Evolutionary conservation across 2,113 vertebrate genomes (phyloP), one percentile per base, ranked within the genome.

Genomic region (Marmota monax): DNA sequence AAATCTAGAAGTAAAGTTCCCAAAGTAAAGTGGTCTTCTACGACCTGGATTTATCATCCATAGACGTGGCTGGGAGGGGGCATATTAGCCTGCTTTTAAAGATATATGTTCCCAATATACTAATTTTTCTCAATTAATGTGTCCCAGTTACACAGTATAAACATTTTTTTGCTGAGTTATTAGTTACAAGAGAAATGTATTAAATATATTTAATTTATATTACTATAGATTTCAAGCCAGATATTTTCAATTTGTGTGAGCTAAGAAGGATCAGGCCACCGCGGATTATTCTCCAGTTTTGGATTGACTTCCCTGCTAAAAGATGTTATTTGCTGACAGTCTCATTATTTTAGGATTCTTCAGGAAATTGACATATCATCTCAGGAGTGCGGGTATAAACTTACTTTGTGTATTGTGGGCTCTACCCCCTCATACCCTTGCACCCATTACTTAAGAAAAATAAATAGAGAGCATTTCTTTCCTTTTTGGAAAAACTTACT

Each of bases 261-360:
- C 98, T 99, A 98, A 0, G 12, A 97, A 98, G 95, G 94, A 97
- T 98, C 98, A 98, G 98, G 99, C 98, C 98, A 98, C 99, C 98
- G 99, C 98, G 99, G 98, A 99, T 99, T 99, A 99, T 99, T 99
- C 98, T 98, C 97, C 98, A 98, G 98, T 98, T 88, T 98, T 98
- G 98, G 99, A 99, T 99, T 99, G 99, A 99, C 99, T 98, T 99
- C 97, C 97, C 98, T 95, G 93, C 98, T 98, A 98, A 97, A 97
- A 98, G 98, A 98, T 98, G 73, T 97, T 97, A 97, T 98, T 97
- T 97, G 98, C 98, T 98, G 98, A 98, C 65, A 82, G 98, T 98
- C 84, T 98, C 95, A 97, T 97, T 98, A 98, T 98, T 94, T 99
- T 98, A 98, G 98, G 98, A 98, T 96, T 98, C 98, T 98, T 98